Conservation (phyloP, 37 sponge, comb jelly and placozoan species). For the Bolinopsis microptera region DNA sequence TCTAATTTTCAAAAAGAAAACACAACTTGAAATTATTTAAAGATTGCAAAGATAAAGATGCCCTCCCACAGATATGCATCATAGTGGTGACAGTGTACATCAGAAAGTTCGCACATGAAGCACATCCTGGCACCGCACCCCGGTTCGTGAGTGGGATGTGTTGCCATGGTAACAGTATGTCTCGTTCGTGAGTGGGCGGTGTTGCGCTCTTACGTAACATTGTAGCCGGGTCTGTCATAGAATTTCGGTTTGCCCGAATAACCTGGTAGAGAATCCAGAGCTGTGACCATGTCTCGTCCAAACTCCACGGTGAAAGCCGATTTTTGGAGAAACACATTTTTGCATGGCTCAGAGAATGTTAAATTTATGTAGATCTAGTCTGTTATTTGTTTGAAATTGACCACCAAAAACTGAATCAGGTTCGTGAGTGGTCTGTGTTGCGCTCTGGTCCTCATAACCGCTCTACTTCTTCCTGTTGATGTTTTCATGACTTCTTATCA, state of each 20-base stretch:
- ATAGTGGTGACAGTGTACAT: slow-evolving; percentile 37
- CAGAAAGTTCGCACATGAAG: neutral
- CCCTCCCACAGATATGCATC: neutral
- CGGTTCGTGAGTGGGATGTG: neutral
- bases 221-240: slow-evolving; percentile 1
- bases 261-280: neutral
- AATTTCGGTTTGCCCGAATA: neutral
- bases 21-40: neutral
- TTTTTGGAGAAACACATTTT: neutral
- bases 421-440: neutral
- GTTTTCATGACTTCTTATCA: slow-evolving; percentile 43
- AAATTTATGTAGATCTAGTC: no score
- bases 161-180: no score
- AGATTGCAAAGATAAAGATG: no score
- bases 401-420: no score
- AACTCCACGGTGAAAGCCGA: neutral
- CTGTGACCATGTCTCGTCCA: neutral
- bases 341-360: neutral
- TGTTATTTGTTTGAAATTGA: no score
- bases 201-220: neutral
- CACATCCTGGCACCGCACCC: neutral
- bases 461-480: slow-evolving; percentile 36
- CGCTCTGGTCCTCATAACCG: neutral
- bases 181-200: no score
- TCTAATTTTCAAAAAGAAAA: neutral